These are phyloP conservation scores for Excalfactoria chinensis DNA, from an alignment of 2,113 vertebrate species.

Conservation along the genomic window DNA sequence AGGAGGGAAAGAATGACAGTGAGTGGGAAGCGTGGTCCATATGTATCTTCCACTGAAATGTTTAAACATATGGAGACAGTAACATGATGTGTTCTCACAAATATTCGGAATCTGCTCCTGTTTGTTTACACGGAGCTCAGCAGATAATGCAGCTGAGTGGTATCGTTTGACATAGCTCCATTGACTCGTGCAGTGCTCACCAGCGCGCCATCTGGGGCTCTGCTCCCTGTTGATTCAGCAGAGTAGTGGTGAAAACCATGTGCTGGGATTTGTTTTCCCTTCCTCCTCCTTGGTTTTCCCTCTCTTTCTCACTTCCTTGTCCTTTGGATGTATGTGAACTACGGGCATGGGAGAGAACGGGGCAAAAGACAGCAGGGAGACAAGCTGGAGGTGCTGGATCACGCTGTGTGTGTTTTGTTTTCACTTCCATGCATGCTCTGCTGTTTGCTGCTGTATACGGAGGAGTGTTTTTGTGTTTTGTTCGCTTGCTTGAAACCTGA, in stretches of 20 bases:
- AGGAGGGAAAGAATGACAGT: conserved; percentile 61
- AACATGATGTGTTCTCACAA: conserved; percentile 69
- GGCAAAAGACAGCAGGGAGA: neutral
- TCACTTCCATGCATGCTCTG: neutral
- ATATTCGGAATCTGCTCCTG: conserved; percentile 61
- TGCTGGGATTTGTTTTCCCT: neutral
- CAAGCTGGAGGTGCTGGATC: conserved; percentile 11
- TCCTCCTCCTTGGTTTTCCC: neutral
- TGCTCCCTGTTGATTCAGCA: conserved; percentile 55
- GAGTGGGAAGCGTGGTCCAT: conserved; percentile 67
- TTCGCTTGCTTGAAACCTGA: neutral
- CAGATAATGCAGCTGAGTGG: conserved; percentile 34
- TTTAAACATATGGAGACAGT: conserved; percentile 67
- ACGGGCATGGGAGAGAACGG: conserved; percentile 26
- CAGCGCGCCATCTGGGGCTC: conserved; percentile 38
- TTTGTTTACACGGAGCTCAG: conserved; percentile 60
- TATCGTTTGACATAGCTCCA: conserved; percentile 45
- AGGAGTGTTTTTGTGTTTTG: too few species aligned
- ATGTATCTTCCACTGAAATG: conserved; percentile 66
- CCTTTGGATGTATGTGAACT: conserved; percentile 9
- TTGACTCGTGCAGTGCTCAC: conserved; percentile 20
- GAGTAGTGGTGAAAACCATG: conserved; percentile 15
- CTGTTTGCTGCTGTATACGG: neutral
- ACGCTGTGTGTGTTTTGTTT: neutral
- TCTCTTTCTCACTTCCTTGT: neutral